phyloP scores from a whole-genome alignment of 2,113 vertebrate species.

The Myotis davidii region DNA sequence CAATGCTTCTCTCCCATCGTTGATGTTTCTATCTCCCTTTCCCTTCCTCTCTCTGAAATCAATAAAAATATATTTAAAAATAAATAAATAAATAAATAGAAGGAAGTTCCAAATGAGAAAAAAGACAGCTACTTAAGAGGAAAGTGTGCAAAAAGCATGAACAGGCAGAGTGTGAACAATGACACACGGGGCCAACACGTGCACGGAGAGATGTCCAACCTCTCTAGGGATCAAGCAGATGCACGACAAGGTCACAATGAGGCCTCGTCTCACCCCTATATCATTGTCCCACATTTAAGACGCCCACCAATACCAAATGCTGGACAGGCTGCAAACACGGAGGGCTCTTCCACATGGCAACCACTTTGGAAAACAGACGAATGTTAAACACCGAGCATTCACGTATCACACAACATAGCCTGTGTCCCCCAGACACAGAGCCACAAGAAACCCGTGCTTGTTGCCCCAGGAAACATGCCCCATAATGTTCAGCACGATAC shows the following conservation, averaged over 20 bases:
- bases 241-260: not conserved
- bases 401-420: not conserved
- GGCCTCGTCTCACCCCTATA: not conserved
- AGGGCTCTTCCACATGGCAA: too few relatives aligned
- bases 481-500: not conserved
- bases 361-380: not conserved
- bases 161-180: not conserved
- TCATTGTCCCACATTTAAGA: not conserved
- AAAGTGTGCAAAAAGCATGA: not conserved
- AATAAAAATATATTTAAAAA: not conserved
- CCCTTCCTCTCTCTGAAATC: too few relatives aligned
- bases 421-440: not conserved
- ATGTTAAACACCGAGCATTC: not conserved
- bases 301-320: not conserved
- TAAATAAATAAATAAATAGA: not conserved
- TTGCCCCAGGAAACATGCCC: not conserved
- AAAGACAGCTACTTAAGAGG: not conserved
- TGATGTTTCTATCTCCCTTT: not conserved
- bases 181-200: not conserved
- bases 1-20: not conserved
- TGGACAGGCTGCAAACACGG: not conserved
- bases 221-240: not conserved
- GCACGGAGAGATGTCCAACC: not conserved
- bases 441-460: not conserved
- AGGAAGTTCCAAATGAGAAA: not conserved